phyloP scores from a whole-genome alignment of 2,797 vertebrate species.

The Selene dorsalis region DNA sequence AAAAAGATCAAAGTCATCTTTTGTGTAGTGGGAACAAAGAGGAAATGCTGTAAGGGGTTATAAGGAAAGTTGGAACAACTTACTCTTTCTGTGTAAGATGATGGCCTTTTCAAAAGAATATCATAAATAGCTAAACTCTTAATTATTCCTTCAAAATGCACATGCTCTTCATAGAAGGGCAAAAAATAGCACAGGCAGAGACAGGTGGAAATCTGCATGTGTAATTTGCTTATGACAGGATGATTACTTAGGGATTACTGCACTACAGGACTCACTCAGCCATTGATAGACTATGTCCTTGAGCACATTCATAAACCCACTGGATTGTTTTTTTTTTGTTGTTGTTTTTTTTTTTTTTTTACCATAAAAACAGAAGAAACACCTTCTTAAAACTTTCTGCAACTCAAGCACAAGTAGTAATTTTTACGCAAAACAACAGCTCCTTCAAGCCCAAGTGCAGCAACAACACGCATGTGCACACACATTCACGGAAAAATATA shows the following conservation, averaged over 20 bases:
- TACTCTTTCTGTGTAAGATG: slow-evolving; percentile 74
- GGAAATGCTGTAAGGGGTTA: slow-evolving; percentile 85
- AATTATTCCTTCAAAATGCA: slow-evolving; percentile 35
- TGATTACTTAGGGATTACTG: slow-evolving; percentile 68
- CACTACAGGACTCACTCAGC: slow-evolving; percentile 42
- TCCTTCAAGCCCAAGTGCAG: slow-evolving; percentile 21
- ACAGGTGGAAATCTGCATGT: slow-evolving; percentile 69
- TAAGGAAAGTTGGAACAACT: slow-evolving; percentile 84
- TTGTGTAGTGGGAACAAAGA: slow-evolving; percentile 88
- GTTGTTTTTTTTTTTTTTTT: slow-evolving; percentile 34
- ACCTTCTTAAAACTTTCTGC: slow-evolving; percentile 1
- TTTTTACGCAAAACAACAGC: slow-evolving; percentile 22
- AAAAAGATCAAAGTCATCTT: slow-evolving; percentile 91
- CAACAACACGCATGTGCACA: background rate
- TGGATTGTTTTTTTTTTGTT: slow-evolving; percentile 25
- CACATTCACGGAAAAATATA: slow-evolving; percentile 19
- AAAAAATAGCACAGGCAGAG: slow-evolving; percentile 51
- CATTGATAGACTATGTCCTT: slow-evolving; percentile 45
- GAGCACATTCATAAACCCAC: slow-evolving; percentile 24
- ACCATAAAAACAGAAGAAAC: slow-evolving; percentile 6
- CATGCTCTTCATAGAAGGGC: slow-evolving; percentile 42
- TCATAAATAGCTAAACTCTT: slow-evolving; percentile 35
- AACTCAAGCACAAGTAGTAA: background rate
- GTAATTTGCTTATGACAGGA: slow-evolving; percentile 65
- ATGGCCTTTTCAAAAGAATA: slow-evolving; percentile 61